Conservation (phyloP, 2,113 vertebrate species). For the Microtus pennsylvanicus region DNA sequence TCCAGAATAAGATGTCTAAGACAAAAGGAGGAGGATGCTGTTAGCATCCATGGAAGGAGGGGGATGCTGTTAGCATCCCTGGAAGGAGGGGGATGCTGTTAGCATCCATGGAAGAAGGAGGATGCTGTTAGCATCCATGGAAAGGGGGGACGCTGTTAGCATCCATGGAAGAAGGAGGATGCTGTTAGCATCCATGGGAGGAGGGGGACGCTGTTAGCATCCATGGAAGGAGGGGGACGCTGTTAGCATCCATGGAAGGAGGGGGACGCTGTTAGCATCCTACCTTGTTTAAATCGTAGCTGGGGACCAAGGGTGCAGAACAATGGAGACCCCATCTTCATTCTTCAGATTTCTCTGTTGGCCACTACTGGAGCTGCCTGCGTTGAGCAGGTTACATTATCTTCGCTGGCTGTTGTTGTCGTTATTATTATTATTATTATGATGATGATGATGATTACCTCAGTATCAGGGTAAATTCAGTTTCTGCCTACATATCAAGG, state of each 20-base stretch:
- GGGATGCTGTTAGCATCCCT: not conserved
- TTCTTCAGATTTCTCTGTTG: not conserved
- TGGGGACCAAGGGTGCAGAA: not conserved
- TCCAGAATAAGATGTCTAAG: not conserved
- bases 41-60: not conserved
- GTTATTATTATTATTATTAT: fast-evolving
- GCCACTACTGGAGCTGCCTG: not conserved
- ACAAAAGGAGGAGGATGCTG: not conserved
- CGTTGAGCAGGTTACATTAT: not conserved
- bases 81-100: too few relatives aligned
- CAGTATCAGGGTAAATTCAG: not conserved
- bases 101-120: too few relatives aligned
- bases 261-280: not conserved
- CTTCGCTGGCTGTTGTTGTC: not conserved
- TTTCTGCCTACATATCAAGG: not conserved
- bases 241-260: not conserved
- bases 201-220: too few relatives aligned
- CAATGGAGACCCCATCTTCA: too few relatives aligned
- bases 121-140: not conserved
- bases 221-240: not conserved
- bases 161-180: too few relatives aligned
- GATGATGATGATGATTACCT: not conserved
- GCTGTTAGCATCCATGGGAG: too few relatives aligned
- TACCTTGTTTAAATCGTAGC: fast-evolving
- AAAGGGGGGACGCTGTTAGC: not conserved